Conservation (phyloP, 2,113 vertebrate genomes). For the Nettapus auritus region DNA sequence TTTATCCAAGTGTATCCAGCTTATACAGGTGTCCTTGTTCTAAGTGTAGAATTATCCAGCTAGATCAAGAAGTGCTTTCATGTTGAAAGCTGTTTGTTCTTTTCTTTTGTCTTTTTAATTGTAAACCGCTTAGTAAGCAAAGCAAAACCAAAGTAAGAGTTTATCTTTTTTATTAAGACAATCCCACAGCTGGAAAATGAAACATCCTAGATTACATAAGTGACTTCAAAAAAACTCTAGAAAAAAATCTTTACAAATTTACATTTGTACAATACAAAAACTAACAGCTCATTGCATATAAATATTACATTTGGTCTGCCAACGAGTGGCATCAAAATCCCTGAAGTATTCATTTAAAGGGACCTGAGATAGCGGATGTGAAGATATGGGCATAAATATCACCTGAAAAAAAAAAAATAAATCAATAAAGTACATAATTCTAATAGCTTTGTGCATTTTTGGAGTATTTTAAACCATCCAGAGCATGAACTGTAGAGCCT, state of each 20-base stretch:
- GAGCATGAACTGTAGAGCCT: not conserved
- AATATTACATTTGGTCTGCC: constrained; percentile 84
- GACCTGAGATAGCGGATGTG: constrained; percentile 76
- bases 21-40: not conserved
- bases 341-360: constrained; percentile 79
- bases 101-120: not conserved
- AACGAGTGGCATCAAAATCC: constrained; percentile 77
- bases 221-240: constrained; percentile 72
- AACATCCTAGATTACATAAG: constrained; percentile 74
- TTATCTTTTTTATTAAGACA: constrained; percentile 71
- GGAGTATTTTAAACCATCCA: constrained; percentile 34
- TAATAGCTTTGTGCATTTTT: constrained; percentile 66
- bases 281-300: constrained; percentile 81
- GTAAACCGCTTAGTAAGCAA: constrained; percentile 11
- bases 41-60: not conserved
- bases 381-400: constrained; percentile 71
- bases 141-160: constrained; percentile 35
- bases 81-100: not conserved
- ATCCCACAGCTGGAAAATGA: constrained; percentile 73
- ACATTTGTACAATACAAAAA: constrained; percentile 80
- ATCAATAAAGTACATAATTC: constrained; percentile 58
- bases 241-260: constrained; percentile 77
- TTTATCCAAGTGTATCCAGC: not conserved
- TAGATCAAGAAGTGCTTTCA: not conserved
- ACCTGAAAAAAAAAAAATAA: constrained; percentile 26